Conservation (phyloP, 2,113 vertebrate species). For the Centropus unirufus region DNA sequence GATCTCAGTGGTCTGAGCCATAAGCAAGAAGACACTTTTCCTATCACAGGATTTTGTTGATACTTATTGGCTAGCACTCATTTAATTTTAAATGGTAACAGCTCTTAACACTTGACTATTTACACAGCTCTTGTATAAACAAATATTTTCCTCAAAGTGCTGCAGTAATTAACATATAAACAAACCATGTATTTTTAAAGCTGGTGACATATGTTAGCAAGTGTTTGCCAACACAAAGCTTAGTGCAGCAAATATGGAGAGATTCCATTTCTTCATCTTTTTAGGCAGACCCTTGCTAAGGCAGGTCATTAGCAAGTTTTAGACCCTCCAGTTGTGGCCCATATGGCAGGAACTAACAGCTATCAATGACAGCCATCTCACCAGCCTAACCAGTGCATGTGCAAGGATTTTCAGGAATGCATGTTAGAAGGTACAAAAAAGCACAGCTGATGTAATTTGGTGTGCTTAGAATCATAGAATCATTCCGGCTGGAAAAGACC, state of each 20-base stretch:
- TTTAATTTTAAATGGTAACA: constrained; percentile 10
- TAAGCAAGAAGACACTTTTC: neutral
- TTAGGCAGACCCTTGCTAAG: neutral
- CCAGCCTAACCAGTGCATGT: neutral
- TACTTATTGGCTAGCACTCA: neutral
- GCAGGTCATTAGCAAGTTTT: constrained; percentile 28
- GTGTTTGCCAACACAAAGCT: constrained; percentile 50
- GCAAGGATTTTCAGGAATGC: neutral
- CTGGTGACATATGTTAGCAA: constrained; percentile 53
- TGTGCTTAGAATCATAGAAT: neutral
- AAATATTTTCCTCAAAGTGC: constrained; percentile 54
- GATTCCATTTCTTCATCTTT: constrained; percentile 9
- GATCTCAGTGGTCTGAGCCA: neutral
- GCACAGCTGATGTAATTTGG: neutral
- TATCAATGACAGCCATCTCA: neutral
- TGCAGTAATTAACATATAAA: constrained; percentile 66
- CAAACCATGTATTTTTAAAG: constrained; percentile 57
- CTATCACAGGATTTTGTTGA: neutral
- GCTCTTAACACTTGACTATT: constrained; percentile 41
- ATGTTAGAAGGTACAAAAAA: neutral
- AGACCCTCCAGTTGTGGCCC: neutral
- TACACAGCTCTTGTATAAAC: constrained; percentile 44
- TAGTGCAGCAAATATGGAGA: neutral
- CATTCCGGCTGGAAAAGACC: neutral
- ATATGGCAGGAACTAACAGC: neutral